phyloP scores from a whole-genome alignment of 2,888 invertebrate genomes.

The Coecobrya sp. region DNA sequence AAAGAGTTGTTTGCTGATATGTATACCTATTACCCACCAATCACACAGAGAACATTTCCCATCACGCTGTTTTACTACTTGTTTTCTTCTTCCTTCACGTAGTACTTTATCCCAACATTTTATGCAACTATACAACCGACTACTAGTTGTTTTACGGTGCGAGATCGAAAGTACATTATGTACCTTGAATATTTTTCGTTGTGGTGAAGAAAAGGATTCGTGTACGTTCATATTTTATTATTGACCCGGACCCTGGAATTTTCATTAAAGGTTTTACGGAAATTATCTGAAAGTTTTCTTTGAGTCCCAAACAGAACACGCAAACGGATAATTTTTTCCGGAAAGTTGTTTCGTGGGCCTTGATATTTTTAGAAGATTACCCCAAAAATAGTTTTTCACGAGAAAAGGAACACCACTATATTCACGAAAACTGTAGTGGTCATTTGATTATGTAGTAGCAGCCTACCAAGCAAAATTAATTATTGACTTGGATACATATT shows the following conservation, averaged over 20 bases:
- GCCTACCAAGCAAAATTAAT: too few relatives aligned
- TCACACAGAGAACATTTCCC: slow-evolving; percentile 14
- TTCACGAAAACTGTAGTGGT: too few relatives aligned
- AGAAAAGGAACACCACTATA: neutral
- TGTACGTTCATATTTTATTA: neutral
- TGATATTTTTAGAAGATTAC: slow-evolving; percentile 34
- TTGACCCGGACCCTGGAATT: neutral
- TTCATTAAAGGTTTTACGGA: neutral
- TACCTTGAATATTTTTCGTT: neutral
- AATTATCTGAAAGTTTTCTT: neutral
- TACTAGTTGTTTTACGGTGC: neutral
- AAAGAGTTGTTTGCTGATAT: slow-evolving; percentile 10
- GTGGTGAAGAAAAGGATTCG: neutral
- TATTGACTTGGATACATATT: too few relatives aligned
- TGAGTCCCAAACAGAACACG: slow-evolving; percentile 33
- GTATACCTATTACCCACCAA: neutral
- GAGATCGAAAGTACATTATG: neutral
- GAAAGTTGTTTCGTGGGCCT: slow-evolving; percentile 32
- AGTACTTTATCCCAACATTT: neutral
- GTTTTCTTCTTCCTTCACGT: neutral
- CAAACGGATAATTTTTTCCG: slow-evolving; percentile 58
- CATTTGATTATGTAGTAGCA: too few relatives aligned
- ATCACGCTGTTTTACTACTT: slow-evolving; percentile 37
- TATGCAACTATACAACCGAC: neutral
- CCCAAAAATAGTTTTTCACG: slow-evolving; percentile 13